Conservation (phyloP, 2,113 vertebrate species). For the Mohoua ochrocephala region DNA sequence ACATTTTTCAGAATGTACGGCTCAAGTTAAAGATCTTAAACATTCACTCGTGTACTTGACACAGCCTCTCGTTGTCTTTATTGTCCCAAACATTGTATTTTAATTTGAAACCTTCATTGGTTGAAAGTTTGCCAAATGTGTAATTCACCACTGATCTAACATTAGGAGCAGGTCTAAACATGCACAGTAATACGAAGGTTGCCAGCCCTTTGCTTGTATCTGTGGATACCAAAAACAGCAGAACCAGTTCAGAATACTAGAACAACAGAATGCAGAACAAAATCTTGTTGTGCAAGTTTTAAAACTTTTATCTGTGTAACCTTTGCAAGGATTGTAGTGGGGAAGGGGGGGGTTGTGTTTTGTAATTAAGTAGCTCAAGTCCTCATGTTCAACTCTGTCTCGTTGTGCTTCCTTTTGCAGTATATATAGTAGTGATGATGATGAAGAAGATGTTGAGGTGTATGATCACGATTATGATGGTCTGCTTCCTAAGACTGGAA, state of each 20-base stretch:
- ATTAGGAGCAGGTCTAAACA: slow-evolving; percentile 91
- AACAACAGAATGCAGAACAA: slow-evolving; percentile 76
- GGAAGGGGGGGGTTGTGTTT: neutral
- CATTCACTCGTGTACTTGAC: slow-evolving; percentile 61
- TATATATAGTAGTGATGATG: slow-evolving; percentile 97
- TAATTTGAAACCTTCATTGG: slow-evolving; percentile 79
- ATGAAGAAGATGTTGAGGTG: slow-evolving; percentile 94
- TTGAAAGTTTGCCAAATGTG: slow-evolving; percentile 75
- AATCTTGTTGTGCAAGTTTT: slow-evolving; percentile 86
- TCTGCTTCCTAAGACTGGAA: slow-evolving; percentile 85
- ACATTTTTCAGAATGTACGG: slow-evolving; percentile 10
- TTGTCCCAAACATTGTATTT: slow-evolving; percentile 73
- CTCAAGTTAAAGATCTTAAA: slow-evolving; percentile 44
- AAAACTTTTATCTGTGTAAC: slow-evolving; percentile 77
- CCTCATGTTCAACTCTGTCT: slow-evolving; percentile 28
- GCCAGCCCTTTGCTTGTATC: slow-evolving; percentile 88
- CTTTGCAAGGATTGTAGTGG: slow-evolving; percentile 59
- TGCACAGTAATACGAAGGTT: slow-evolving; percentile 78
- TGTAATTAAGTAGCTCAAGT: slow-evolving; percentile 52
- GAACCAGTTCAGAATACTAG: slow-evolving; percentile 87
- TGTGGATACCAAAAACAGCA: slow-evolving; percentile 99
- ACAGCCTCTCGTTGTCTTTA: slow-evolving; percentile 68
- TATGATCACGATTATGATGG: slow-evolving; percentile 97
- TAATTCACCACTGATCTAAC: slow-evolving; percentile 83
- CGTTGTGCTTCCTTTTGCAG: slow-evolving; percentile 68